These are phyloP conservation scores for Phocoena sinus DNA, from an alignment of 2,113 vertebrate species.

Conservation along the genomic window DNA sequence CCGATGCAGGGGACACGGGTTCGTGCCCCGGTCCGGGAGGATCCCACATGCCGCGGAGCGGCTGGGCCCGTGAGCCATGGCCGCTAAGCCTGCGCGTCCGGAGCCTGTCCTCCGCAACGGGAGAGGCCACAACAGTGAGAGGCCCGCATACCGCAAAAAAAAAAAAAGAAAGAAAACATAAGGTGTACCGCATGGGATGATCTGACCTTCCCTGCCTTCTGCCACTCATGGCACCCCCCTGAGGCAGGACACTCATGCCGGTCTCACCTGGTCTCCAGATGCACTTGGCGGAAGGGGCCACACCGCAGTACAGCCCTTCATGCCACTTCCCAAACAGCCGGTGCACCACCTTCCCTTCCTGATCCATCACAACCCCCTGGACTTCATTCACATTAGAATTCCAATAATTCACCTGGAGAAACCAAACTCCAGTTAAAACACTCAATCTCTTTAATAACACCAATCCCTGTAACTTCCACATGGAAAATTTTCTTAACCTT, in stretches of 20 bases:
- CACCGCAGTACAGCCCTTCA: constrained; percentile 95
- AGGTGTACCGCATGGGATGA: background rate
- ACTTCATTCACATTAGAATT: constrained; percentile 98
- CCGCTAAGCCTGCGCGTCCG: no score
- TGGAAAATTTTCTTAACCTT: background rate
- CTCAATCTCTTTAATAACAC: background rate
- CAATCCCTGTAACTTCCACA: background rate
- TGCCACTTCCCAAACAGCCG: constrained; percentile 99
- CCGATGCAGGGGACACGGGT: no score
- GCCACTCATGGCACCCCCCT: accelerated
- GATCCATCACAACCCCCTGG: constrained; percentile 97
- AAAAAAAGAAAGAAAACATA: background rate
- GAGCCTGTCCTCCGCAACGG: no score
- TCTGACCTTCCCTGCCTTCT: background rate
- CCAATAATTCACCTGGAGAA: constrained; percentile 95
- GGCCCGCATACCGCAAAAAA: no score
- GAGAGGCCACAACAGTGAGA: no score
- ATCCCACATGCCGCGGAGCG: no score
- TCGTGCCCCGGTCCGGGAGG: no score
- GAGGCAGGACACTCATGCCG: background rate
- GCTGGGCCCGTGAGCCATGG: no score
- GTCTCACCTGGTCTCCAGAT: constrained; percentile 95
- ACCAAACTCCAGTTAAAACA: background rate
- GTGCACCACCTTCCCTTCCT: constrained; percentile 96
- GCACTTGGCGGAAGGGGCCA: constrained; percentile 96